A percentile compares a stretch with the other conserved stretches of the same genome.
These are phyloP conservation scores for Ischnura elegans DNA, from an alignment of 2,888 invertebrate species.

Conservation along the genomic window DNA sequence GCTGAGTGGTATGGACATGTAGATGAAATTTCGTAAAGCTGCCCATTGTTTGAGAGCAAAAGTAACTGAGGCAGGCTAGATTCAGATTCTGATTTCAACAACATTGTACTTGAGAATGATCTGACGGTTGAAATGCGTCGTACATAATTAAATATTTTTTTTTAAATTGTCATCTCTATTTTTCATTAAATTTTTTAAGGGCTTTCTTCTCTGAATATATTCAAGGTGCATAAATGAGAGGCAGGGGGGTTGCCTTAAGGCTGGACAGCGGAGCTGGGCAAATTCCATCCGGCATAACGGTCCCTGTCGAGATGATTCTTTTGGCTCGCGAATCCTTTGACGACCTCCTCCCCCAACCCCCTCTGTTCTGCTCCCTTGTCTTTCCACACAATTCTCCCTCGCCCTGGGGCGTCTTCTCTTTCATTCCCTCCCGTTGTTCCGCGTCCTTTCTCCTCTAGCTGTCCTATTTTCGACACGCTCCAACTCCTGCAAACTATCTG, in stretches of 20 bases:
- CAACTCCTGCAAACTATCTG: neutral
- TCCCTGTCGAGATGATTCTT: slow-evolving; percentile 11
- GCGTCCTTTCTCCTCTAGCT: neutral
- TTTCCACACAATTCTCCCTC: neutral
- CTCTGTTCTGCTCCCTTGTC: neutral
- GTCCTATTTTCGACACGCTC: neutral
- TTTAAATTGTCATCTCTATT: too few relatives aligned
- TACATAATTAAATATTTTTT: too few relatives aligned
- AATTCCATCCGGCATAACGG: slow-evolving; percentile 20
- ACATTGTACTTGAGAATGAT: too few relatives aligned
- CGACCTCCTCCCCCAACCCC: neutral
- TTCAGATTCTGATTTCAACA: too few relatives aligned
- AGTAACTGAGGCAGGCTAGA: too few relatives aligned
- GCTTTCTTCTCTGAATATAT: neutral
- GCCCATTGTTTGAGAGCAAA: too few relatives aligned
- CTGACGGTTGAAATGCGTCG: too few relatives aligned
- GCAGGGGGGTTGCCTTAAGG: neutral
- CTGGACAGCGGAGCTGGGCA: neutral
- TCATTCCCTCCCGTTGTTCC: neutral
- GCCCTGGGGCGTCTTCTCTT: neutral
- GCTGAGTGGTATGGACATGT: too few relatives aligned
- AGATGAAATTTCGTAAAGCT: too few relatives aligned
- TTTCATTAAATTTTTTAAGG: too few relatives aligned
- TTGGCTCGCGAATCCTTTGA: slow-evolving; percentile 26
- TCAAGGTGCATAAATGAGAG: neutral